Percentiles rank a stretch among this genome's conserved stretches.
These are phyloP conservation scores for Chlorocebus sabaeus DNA, from an alignment of 2,113 vertebrate genomes.

Conservation along the genomic window DNA sequence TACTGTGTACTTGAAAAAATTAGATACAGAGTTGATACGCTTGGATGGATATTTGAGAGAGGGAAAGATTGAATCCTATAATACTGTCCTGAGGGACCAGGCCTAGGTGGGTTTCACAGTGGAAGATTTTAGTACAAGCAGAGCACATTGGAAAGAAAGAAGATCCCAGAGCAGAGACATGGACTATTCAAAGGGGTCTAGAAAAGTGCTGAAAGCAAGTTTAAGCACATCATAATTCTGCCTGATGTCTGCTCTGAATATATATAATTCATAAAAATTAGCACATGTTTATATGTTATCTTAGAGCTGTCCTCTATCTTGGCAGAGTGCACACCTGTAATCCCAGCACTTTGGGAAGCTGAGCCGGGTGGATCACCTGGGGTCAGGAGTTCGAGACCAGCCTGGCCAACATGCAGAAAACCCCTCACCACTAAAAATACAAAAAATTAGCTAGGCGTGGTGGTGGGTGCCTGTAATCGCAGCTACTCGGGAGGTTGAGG, in stretches of 20 bases:
- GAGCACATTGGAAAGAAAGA: not conserved
- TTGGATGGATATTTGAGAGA: not conserved
- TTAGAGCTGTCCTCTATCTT: not conserved
- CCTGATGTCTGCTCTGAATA: not conserved
- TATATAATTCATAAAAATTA: not conserved
- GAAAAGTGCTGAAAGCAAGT: constrained; percentile 2
- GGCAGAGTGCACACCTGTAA: not conserved
- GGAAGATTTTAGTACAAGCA: not conserved
- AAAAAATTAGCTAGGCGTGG: too few species aligned
- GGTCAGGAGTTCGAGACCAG: too few species aligned
- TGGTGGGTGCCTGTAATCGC: too few species aligned
- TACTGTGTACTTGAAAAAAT: not conserved
- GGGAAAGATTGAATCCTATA: not conserved
- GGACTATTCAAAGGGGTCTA: not conserved
- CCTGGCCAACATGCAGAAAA: too few species aligned
- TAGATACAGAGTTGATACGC: not conserved
- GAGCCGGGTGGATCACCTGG: too few species aligned
- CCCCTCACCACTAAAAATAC: too few species aligned
- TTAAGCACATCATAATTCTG: not conserved
- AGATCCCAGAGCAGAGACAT: not conserved
- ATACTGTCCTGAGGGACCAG: not conserved
- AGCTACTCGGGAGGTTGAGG: too few species aligned
- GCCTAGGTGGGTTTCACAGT: not conserved
- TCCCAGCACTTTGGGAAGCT: too few species aligned
- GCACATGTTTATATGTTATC: not conserved